These are phyloP conservation scores for Neodiprion virginianus DNA, from an alignment of 1,140 invertebrate species.

Conservation along the genomic window DNA sequence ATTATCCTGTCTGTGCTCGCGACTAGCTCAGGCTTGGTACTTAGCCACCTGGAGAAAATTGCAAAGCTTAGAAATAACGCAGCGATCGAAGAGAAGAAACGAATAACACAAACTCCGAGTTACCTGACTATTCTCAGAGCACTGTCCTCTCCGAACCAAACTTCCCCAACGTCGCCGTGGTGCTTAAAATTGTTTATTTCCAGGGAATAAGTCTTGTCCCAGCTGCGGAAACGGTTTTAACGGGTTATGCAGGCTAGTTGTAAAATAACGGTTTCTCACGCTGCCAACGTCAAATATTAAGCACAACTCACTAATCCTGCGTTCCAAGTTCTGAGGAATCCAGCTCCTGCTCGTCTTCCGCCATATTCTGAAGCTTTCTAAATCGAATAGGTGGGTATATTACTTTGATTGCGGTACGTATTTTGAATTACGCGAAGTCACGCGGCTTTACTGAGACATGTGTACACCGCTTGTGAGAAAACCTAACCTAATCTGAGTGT, in stretches of 20 bases:
- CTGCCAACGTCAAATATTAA: constrained; percentile 8
- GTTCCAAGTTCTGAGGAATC: constrained; percentile 80
- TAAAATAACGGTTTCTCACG: too few species aligned
- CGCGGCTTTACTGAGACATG: constrained; percentile 14
- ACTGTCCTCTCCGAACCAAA: constrained; percentile 91
- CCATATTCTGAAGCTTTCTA: not conserved
- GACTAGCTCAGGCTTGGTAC: constrained; percentile 34
- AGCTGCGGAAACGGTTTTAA: constrained; percentile 64
- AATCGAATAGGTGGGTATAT: too few species aligned
- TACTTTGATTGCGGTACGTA: constrained; percentile 4
- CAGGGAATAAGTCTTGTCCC: constrained; percentile 81
- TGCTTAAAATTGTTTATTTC: constrained; percentile 85
- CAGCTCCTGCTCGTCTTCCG: constrained; percentile 63
- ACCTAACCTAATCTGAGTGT: constrained; percentile 30
- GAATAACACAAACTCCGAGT: constrained; percentile 21
- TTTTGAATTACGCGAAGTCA: constrained; percentile 19
- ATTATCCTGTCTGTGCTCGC: constrained; percentile 63
- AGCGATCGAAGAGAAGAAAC: constrained; percentile 1
- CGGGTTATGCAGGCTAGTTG: constrained; percentile 18
- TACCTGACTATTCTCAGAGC: constrained; percentile 76
- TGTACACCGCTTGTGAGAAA: not conserved
- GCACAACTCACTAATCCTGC: constrained; percentile 70
- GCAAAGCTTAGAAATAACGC: not conserved
- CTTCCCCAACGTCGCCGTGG: constrained; percentile 87
- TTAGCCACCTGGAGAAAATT: constrained; percentile 48